Percentiles rank a stretch among this genome's conserved stretches.
Conservation (phyloP, 2,113 vertebrate genomes). For the Poecilia latipinna region DNA sequence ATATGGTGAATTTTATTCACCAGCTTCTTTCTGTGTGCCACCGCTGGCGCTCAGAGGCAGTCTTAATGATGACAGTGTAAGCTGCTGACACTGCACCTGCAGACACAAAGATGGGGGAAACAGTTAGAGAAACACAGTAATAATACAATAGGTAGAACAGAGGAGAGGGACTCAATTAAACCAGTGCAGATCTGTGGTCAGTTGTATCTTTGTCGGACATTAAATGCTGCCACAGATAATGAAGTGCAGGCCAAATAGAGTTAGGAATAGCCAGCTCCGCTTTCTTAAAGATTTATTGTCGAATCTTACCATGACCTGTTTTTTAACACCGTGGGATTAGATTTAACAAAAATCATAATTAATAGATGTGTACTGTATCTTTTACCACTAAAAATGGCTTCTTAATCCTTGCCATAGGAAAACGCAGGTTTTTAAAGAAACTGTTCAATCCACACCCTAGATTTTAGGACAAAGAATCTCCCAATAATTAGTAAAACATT, state of each 20-base stretch:
- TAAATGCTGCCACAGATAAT: not conserved
- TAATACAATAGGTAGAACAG: not conserved
- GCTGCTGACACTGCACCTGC: slow-evolving; percentile 48
- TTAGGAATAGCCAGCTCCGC: not conserved
- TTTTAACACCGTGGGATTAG: not conserved
- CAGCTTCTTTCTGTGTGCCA: slow-evolving; percentile 1
- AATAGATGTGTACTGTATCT: not conserved
- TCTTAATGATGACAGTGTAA: slow-evolving; percentile 49
- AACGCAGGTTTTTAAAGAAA: not conserved
- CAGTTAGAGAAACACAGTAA: slow-evolving; percentile 11
- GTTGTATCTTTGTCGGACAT: not conserved
- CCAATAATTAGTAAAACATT: not conserved
- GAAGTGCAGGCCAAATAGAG: not conserved
- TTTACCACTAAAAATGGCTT: not conserved
- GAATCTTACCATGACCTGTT: not conserved
- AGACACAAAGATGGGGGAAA: slow-evolving; percentile 23
- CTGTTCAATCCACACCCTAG: not conserved
- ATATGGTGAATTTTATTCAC: not conserved
- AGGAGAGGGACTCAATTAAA: not conserved
- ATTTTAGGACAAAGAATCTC: not conserved
- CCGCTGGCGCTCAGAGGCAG: slow-evolving; percentile 19
- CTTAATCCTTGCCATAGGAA: not conserved
- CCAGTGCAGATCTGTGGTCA: not conserved
- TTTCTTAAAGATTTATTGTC: not conserved
- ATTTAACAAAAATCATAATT: not conserved